Base-by-base conservation (phyloP, 1,140 invertebrate genomes). In the Dreissena rostriformis region DNA sequence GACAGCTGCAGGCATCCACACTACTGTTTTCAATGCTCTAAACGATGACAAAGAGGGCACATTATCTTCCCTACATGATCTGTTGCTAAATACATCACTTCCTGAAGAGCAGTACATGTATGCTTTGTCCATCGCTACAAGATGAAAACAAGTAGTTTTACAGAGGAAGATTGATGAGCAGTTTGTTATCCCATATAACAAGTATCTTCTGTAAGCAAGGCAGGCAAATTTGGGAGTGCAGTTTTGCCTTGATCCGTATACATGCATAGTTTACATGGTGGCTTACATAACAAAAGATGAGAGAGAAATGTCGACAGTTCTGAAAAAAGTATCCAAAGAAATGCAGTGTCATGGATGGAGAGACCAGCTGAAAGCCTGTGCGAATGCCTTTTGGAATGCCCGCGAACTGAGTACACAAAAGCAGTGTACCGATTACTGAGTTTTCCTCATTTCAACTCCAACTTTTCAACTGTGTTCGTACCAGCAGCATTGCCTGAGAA, bases 271-370 rank as follows among this genome's bases (percentile, higher is more conserved):
- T n/a, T 63, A 63, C 24, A 26, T 63, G 24, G 61, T 63, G 19
- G 19, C 61, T 63, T 63, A 63, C 61, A 63, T 63, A 63, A 63
- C 61, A 63, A 63, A 63, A 63, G 2, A 63, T 26, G 61, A 63
- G 24, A 63, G 24, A 26, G 61, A 63, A 63, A 63, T 63, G 61
- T n/a, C 19, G 61, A 63, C 61, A 63, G 19, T 63, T 7, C 61
- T 63, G 2, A 63, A 63, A 22, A 26, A n/a, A 5, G 61, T 63
- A 22, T n/a, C 61, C 61, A 63, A 63, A 2, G 61, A 63, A 63
- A 63, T 22, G 61, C 22, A 39, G 39, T 5, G 39, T 39, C 39
- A 39, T 39, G 39, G 39, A 39, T 39, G 39, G 39, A 39, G 39
- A 39, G 39, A 63, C 61, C 61, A 63, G 24, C 19, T 63, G 61